phyloP scores from a whole-genome alignment of 2,113 vertebrate genomes.

The Lota lota region DNA sequence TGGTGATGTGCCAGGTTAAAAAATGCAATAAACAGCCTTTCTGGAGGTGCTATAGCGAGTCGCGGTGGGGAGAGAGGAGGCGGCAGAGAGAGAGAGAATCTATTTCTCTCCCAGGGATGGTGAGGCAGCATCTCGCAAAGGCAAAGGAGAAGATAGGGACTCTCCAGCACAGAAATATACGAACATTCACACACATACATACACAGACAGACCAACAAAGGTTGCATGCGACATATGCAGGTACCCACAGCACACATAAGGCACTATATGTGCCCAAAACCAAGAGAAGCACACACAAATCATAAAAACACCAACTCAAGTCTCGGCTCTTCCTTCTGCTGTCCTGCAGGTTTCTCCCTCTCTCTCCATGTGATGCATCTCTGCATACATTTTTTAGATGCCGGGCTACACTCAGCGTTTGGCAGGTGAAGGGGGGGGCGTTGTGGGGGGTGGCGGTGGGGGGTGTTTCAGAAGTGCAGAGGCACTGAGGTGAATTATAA shows the following conservation, averaged over 20 bases:
- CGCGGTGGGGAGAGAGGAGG: conserved; percentile 11
- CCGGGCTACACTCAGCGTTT: conserved; percentile 52
- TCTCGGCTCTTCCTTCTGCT: not conserved
- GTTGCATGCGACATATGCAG: not conserved
- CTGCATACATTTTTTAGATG: conserved; percentile 64
- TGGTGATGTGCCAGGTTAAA: conserved; percentile 40
- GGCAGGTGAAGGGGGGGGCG: conserved; percentile 30
- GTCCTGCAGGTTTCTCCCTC: conserved; percentile 22
- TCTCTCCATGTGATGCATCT: conserved; percentile 37
- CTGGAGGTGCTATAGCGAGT: conserved; percentile 37
- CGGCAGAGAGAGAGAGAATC: not conserved
- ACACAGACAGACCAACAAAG: conserved; percentile 1
- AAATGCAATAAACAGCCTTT: conserved; percentile 61
- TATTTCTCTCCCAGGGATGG: conserved; percentile 12
- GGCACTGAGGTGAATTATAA: conserved; percentile 64
- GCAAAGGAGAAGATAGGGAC: not conserved
- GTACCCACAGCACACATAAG: not conserved
- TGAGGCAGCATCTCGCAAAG: conserved; percentile 6
- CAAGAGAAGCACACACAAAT: too few species aligned
- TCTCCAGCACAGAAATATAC: too few species aligned
- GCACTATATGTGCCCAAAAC: too few species aligned
- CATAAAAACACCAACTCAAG: too few species aligned
- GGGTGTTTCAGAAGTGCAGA: conserved; percentile 37
- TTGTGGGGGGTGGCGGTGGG: conserved; percentile 8
- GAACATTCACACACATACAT: too few species aligned